Base-by-base conservation (phyloP, 2,888 invertebrate genomes). In the Phorcus lineatus region DNA sequence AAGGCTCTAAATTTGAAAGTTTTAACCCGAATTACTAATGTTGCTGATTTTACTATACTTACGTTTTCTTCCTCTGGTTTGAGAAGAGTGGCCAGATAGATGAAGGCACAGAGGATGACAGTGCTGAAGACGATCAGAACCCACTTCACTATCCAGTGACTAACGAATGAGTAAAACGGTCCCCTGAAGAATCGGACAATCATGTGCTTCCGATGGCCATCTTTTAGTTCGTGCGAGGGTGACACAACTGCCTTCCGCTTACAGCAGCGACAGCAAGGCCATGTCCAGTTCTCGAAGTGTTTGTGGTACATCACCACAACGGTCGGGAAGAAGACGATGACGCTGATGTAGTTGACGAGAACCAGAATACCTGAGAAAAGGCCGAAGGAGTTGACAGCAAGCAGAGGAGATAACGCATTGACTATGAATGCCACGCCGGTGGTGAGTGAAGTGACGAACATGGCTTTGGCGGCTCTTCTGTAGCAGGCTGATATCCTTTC, bases 291-390 rank as follows among this genome's bases (percentile, higher is more conserved):
- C 80, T 85, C 84, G 78, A 80, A 85, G 75, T 82, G 80, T 28
- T 83, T 77, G 76, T 88, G 86, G 76, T 88, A 83, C n/a, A 81
- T 57, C 19, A 88, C 76, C n/a, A 90, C 85, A 36, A 90, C 90
- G 17, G 87, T 84, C 0, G 91, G 91, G 78, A 92, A 92, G 83
- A 90, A 92, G n/a, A 89, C 78, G 17, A 92, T 87, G 31, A 91
- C 91, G 80, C 90, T 91, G 19, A 91, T n/a, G 85, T 91, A 92
- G 85, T 92, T 92, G 47, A 92, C 86, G 17, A 88, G 81, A 2
- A 92, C 89, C 22, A 91, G 82, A 74, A 91, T 70, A 9, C 89
- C 89, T 6, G 91, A 84, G 83, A 92, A 92, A 31, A 91, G 80
- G 7, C 91, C 91, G 79, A 91, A 92, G 0, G 90, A 87, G 67